These are phyloP conservation scores for Ectropis crepuscularia DNA, from an alignment of 2,888 invertebrate genomes.

Conservation along the genomic window DNA sequence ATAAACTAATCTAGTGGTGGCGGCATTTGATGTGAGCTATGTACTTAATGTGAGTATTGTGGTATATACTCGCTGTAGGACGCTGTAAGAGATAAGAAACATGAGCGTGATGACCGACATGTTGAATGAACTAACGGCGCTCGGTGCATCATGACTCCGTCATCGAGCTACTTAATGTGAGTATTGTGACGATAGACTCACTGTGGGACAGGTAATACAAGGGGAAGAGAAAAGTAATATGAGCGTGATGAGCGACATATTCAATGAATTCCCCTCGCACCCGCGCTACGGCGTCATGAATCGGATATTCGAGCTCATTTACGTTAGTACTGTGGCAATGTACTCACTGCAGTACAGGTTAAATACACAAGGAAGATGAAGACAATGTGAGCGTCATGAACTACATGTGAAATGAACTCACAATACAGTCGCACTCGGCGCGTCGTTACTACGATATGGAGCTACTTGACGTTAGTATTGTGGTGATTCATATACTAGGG, in stretches of 20 bases:
- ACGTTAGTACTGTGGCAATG: slow-evolving; percentile 79
- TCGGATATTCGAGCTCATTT: slow-evolving; percentile 94
- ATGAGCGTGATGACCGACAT: background rate
- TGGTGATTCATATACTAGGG: background rate
- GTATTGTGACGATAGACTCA: slow-evolving; percentile 33
- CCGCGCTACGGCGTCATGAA: slow-evolving; percentile 93
- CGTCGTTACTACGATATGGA: slow-evolving; percentile 95
- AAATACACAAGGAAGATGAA: too few relatives aligned
- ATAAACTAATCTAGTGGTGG: slow-evolving; percentile 72
- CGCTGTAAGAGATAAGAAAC: too few relatives aligned
- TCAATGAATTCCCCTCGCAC: slow-evolving; percentile 84
- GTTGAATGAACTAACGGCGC: slow-evolving; percentile 80
- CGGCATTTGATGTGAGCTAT: too few relatives aligned
- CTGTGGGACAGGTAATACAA: too few relatives aligned
- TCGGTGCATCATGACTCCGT: slow-evolving; percentile 94
- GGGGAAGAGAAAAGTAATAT: too few relatives aligned
- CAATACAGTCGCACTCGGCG: slow-evolving; percentile 88
- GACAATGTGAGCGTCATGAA: background rate
- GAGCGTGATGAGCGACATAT: background rate
- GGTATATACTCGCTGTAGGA: slow-evolving; percentile 75
- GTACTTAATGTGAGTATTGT: slow-evolving; percentile 88
- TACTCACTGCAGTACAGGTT: too few relatives aligned
- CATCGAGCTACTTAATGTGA: slow-evolving; percentile 92
- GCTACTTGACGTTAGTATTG: slow-evolving; percentile 88
- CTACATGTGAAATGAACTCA: background rate